These are phyloP conservation scores for Serranus cabrilla DNA, from an alignment of 2,797 vertebrate genomes.

Conservation along the genomic window DNA sequence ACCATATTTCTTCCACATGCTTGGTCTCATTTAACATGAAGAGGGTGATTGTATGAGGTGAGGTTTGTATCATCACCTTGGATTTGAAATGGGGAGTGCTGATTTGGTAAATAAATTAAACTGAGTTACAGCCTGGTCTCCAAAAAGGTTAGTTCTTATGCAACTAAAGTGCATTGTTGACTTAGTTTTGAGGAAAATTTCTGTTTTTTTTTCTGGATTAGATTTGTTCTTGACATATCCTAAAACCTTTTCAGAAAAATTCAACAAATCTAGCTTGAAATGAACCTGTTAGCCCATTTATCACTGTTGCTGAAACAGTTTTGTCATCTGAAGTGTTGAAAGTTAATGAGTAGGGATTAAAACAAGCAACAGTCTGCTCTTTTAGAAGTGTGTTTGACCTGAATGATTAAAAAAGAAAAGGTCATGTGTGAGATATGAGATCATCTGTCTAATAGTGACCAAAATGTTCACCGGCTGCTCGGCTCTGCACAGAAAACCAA, in stretches of 20 bases:
- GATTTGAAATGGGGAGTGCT: not conserved
- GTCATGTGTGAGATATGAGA: constrained; percentile 21
- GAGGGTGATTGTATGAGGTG: constrained; percentile 4
- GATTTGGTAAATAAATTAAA: not conserved
- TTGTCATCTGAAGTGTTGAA: constrained; percentile 49
- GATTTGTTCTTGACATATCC: too few species aligned
- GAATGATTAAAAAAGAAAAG: constrained; percentile 25
- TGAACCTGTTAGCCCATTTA: constrained; percentile 24
- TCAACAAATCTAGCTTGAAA: constrained; percentile 25
- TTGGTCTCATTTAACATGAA: constrained; percentile 42
- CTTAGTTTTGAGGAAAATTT: too few species aligned
- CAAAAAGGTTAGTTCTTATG: too few species aligned
- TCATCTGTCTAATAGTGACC: constrained; percentile 10
- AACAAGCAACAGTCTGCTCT: constrained; percentile 29
- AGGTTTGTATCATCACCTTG: not conserved
- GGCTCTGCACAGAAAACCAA: constrained; percentile 16
- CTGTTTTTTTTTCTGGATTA: too few species aligned
- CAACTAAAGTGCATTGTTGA: too few species aligned
- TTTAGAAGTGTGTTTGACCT: constrained; percentile 39
- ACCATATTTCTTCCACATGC: constrained; percentile 54
- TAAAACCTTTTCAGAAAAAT: too few species aligned
- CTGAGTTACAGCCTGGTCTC: too few species aligned
- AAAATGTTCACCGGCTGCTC: constrained; percentile 12
- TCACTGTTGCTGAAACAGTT: constrained; percentile 38
- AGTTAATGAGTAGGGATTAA: constrained; percentile 66